A percentile compares a stretch with the other conserved stretches of the same genome.
Conservation (phyloP, 2,888 invertebrate genomes). For the Helicoverpa assulta region DNA sequence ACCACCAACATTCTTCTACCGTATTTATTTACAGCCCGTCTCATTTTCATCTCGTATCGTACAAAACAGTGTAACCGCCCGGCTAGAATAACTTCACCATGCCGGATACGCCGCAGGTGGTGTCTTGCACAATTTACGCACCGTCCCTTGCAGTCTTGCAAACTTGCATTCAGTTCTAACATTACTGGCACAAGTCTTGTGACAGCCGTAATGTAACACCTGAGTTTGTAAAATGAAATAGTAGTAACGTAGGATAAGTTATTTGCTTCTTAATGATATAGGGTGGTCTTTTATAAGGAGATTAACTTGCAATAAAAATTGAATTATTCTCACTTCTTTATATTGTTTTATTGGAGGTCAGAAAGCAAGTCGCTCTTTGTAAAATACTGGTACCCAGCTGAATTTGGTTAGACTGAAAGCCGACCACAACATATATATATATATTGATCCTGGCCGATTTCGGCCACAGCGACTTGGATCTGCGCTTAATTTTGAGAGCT, state of each 20-base stretch:
- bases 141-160: constrained; percentile 45
- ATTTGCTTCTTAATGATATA: neutral
- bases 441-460: too few relatives aligned
- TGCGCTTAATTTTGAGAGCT: too few relatives aligned
- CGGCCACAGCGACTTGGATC: too few relatives aligned
- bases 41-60: constrained; percentile 34
- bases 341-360: too few relatives aligned
- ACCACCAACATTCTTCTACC: too few relatives aligned
- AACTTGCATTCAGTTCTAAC: constrained; percentile 52
- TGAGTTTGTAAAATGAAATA: constrained; percentile 29
- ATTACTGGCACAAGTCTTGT: constrained; percentile 42
- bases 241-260: neutral
- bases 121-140: constrained; percentile 63
- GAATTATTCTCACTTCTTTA: too few relatives aligned
- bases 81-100: constrained; percentile 39
- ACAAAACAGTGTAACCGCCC: constrained; percentile 13
- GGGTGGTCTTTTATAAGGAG: neutral
- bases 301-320: too few relatives aligned
- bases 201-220: constrained; percentile 44
- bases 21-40: too few relatives aligned
- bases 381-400: too few relatives aligned
- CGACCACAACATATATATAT: too few relatives aligned
- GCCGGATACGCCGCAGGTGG: constrained; percentile 65
- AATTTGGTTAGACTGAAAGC: too few relatives aligned
- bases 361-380: too few relatives aligned